phyloP scores from a whole-genome alignment of 2,113 vertebrate genomes.

The Brienomyrus brachyistius region DNA sequence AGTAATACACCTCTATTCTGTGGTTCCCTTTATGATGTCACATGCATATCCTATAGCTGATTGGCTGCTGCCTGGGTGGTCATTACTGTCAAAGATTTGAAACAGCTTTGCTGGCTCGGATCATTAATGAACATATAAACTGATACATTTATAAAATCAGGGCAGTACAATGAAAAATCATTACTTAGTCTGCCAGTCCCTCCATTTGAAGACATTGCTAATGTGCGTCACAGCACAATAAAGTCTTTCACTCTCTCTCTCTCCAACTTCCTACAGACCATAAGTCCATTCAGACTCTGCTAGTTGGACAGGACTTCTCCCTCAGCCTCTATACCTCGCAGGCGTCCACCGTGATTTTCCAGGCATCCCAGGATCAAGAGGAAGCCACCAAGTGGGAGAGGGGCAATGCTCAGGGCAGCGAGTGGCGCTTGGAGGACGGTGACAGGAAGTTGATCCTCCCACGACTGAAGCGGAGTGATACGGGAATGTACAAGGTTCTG shows the following conservation, averaged over 20 bases:
- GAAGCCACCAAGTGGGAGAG: constrained; percentile 46
- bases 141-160: not conserved
- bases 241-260: not conserved
- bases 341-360: constrained; percentile 44
- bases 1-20: not conserved
- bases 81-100: not conserved
- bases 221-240: not conserved
- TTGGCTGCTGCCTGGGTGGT: not conserved
- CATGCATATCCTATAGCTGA: not conserved
- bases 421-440: not conserved
- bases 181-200: not conserved
- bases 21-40: not conserved
- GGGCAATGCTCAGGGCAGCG: fast-evolving
- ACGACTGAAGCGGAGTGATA: constrained; percentile 12
- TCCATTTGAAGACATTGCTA: not conserved
- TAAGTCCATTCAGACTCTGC: constrained; percentile 12
- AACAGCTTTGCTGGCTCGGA: not conserved
- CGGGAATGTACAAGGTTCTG: constrained; percentile 53
- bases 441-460: constrained; percentile 31
- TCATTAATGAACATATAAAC: not conserved
- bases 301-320: constrained; percentile 37
- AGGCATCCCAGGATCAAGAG: constrained; percentile 10
- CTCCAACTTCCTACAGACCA: constrained; percentile 37
- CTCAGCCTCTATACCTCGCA: constrained; percentile 46
- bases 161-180: not conserved